Evolutionary conservation across 1,140 invertebrate species (phyloP), one percentile per base, ranked within the genome.

Genomic region (Leptoteleia sp.): DNA sequence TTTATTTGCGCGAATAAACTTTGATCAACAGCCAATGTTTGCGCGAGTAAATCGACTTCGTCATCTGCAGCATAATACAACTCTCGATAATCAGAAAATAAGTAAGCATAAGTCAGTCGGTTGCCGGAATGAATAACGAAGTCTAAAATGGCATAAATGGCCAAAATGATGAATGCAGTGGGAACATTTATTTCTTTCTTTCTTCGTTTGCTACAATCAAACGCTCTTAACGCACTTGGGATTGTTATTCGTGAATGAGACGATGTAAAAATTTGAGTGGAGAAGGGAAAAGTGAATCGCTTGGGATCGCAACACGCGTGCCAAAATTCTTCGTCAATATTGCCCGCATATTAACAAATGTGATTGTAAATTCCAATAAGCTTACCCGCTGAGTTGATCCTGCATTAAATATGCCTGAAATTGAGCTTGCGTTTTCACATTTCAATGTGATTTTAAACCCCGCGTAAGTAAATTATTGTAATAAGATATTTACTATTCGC

Each of bases 1-100:
- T 42, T 62, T 62, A 47, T 33, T 55, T 38, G 15, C 15, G 17
- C 13, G 35, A 52, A 9, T 16, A 42, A 35, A 61, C 27, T 47
- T 35, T 33, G 35, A 48, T 47, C 43, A 38, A 62, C 57, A 48
- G 16, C 19, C 17, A 25, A 16, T 62, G 57, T 48, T 47, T 48
- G 17, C 15, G 22, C 40, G 5, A 22, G n/a, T 43, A 45, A 59
- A 45, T 42, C 54, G 54, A 59, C 45, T 59, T 16, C 33, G 40
- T 17, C 11, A 12, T 19, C 33, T 37, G 33, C 33, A 22, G 9
- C 17, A 57, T 13, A 16, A 29, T 29, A n/a, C n/a, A n/a, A n/a
- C n/a, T n/a, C n/a, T n/a, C n/a, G n/a, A n/a, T n/a, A n/a, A n/a
- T n/a, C n/a, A n/a, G n/a, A n/a, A n/a, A n/a, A n/a, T n/a, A n/a